These are phyloP conservation scores for Galagoides demidoff DNA, from an alignment of 2,797 vertebrate genomes.

Conservation along the genomic window DNA sequence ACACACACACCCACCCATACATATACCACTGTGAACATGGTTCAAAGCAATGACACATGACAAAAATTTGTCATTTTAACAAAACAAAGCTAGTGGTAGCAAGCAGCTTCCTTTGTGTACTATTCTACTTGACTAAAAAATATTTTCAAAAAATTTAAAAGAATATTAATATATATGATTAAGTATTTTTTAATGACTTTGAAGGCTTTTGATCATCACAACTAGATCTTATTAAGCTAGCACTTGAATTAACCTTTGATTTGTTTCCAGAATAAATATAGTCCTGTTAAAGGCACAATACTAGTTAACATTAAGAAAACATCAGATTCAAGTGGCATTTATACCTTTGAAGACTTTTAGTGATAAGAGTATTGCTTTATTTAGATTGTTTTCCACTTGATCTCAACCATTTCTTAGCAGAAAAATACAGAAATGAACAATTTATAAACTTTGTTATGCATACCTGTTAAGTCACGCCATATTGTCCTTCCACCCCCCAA, in stretches of 20 bases:
- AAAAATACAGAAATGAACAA: not conserved
- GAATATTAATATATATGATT: not conserved
- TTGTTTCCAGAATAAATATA: constrained; percentile 55
- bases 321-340: not conserved
- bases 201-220: constrained; percentile 25
- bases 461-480: not conserved
- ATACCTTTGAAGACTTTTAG: not conserved
- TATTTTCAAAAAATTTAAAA: constrained; percentile 21
- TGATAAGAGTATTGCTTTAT: not conserved
- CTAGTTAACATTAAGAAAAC: not conserved
- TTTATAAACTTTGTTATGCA: not conserved
- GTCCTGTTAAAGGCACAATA: not conserved
- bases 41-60: not conserved
- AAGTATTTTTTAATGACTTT: constrained; percentile 10
- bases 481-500: not conserved
- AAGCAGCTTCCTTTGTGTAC: not conserved
- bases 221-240: constrained; percentile 44
- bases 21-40: not conserved
- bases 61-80: not conserved
- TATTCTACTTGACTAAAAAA: not conserved
- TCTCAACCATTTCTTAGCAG: not conserved
- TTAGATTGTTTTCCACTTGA: not conserved
- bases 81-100: not conserved
- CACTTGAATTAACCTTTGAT: not conserved
- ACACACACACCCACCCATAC: no score